Conservation (phyloP, 2,888 invertebrate species). For the Steromphala cineraria region DNA sequence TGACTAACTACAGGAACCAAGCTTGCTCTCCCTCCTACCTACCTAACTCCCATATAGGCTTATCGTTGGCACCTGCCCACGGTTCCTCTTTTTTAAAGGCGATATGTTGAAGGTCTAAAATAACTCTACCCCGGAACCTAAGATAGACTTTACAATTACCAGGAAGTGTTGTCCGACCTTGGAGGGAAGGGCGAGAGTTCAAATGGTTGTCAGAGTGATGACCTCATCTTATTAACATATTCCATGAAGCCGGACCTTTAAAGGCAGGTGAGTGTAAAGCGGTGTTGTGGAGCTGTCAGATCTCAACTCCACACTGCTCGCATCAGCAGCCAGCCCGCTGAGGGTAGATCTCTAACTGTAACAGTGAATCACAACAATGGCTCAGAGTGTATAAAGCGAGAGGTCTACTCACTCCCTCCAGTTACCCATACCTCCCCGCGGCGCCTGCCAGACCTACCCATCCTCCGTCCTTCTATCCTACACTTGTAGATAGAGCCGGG, state of each 20-base stretch:
- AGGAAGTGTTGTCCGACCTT: neutral
- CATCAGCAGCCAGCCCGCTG: neutral
- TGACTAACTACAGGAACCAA: neutral
- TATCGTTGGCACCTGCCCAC: neutral
- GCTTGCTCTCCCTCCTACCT: neutral
- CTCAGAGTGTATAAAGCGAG: constrained; percentile 9
- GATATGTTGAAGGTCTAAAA: neutral
- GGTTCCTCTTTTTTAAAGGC: neutral
- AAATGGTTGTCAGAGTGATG: constrained; percentile 18
- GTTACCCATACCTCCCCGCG: constrained; percentile 15
- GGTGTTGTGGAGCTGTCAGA: neutral
- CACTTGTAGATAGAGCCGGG: neutral
- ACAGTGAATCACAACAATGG: constrained; percentile 27
- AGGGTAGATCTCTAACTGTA: neutral
- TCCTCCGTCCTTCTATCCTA: neutral
- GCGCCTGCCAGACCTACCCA: neutral
- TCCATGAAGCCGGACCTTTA: constrained; percentile 17
- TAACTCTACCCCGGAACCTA: neutral
- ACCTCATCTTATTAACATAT: constrained; percentile 29
- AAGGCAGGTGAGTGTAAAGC: constrained; percentile 26
- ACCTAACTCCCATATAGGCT: neutral
- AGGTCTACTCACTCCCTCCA: neutral
- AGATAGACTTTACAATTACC: neutral
- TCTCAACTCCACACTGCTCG: neutral
- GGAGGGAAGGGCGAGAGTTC: neutral